Evolutionary conservation across 2,888 invertebrate species (phyloP).

Genomic region (Galerucella pusilla): DNA sequence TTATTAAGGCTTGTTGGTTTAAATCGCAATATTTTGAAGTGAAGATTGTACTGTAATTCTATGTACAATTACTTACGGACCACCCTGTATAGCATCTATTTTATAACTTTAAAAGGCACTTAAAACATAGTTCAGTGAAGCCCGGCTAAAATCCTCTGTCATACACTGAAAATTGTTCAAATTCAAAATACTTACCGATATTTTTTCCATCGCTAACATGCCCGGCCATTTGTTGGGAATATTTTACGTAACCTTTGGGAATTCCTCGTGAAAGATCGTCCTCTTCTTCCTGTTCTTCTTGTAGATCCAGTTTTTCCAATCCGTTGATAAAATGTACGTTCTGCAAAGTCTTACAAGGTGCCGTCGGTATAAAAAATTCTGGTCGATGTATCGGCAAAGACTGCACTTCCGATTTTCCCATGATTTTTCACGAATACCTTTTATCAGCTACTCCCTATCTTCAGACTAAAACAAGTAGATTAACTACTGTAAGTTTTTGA

Average conservation of each 20-base stretch:
- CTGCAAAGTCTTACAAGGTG: conserved; percentile 44
- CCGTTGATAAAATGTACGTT: conserved; percentile 36
- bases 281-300: conserved; percentile 15
- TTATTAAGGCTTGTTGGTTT: no score
- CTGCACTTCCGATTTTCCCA: conserved; percentile 57
- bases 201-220: conserved; percentile 70
- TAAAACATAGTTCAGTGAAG: no score
- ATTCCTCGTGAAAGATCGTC: conserved; percentile 21
- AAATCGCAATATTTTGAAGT: no score
- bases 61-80: no score
- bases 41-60: no score
- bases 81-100: no score
- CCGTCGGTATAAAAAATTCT: conserved; percentile 48
- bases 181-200: conserved; percentile 65
- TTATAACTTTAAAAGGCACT: no score
- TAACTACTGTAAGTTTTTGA: not conserved
- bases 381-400: conserved; percentile 53
- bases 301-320: conserved; percentile 34
- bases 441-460: conserved; percentile 33
- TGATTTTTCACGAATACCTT: conserved; percentile 32
- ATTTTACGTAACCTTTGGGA: conserved; percentile 46
- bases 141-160: no score
- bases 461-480: conserved; percentile 21
- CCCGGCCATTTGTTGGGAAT: conserved; percentile 76
- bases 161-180: no score